Evolutionary conservation across 2,113 vertebrate genomes (phyloP).

Genomic region (human (Homo sapiens)): DNA sequence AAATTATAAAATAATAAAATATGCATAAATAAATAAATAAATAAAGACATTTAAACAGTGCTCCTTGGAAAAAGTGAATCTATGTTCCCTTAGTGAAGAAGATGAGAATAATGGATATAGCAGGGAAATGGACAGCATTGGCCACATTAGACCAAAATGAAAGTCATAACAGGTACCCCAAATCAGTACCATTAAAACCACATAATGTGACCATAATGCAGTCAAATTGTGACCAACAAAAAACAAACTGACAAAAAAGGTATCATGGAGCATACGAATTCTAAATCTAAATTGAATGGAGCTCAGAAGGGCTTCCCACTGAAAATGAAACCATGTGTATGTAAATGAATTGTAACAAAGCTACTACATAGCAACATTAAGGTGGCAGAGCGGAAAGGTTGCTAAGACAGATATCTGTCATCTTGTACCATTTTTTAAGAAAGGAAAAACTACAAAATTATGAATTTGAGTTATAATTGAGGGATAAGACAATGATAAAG

Average conservation of each 20-base stretch:
- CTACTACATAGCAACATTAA: not conserved
- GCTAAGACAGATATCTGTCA: not conserved
- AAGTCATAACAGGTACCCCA: not conserved
- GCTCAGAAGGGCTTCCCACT: not conserved
- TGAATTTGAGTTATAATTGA: too few relatives aligned
- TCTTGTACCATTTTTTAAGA: not conserved
- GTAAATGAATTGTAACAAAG: not conserved
- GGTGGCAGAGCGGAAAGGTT: not conserved
- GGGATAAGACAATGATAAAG: too few relatives aligned
- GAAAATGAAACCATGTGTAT: not conserved
- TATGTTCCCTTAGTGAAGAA: not conserved
- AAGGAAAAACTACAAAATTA: not conserved
- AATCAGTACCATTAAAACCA: not conserved
- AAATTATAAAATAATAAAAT: too few relatives aligned
- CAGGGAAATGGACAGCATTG: not conserved
- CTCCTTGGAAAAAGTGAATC: not conserved
- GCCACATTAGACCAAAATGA: not conserved
- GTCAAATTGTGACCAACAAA: not conserved
- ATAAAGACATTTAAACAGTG: not conserved
- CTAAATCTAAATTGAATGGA: not conserved
- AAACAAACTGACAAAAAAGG: not conserved
- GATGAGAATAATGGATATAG: not conserved
- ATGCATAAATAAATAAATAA: too few relatives aligned
- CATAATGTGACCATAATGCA: not conserved
- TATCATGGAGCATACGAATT: not conserved